These are phyloP conservation scores for Willisornis vidua DNA, from an alignment of 2,113 vertebrate species.

Conservation along the genomic window DNA sequence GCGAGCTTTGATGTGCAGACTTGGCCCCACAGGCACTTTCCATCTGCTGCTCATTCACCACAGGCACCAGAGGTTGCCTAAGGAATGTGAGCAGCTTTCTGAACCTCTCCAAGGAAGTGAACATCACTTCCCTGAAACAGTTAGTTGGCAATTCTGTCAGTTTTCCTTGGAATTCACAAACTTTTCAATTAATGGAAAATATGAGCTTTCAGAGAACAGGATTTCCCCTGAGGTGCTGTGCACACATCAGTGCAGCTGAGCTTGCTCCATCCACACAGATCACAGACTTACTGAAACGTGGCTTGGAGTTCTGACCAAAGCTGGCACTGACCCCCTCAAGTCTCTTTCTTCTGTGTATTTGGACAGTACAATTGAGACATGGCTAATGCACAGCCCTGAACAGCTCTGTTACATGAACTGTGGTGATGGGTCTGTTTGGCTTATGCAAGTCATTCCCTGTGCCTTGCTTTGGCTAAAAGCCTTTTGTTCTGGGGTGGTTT, in stretches of 20 bases:
- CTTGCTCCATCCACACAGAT: not conserved
- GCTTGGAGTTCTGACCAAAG: not conserved
- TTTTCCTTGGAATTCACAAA: not conserved
- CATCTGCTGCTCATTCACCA: not conserved
- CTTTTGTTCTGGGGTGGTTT: not conserved
- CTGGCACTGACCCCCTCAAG: not conserved
- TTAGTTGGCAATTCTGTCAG: not conserved
- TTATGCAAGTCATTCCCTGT: not conserved
- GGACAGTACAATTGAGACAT: accelerated
- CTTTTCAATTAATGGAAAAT: not conserved
- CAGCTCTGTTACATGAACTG: not conserved
- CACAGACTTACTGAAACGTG: not conserved
- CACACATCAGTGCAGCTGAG: not conserved
- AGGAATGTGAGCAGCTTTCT: not conserved
- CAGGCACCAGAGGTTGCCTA: not conserved
- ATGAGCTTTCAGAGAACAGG: not conserved
- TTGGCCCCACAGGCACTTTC: not conserved
- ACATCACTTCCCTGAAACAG: not conserved
- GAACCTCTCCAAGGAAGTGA: not conserved
- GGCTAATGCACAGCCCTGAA: not conserved
- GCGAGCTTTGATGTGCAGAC: not conserved
- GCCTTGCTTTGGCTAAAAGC: not conserved
- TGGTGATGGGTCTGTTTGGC: not conserved
- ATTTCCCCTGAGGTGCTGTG: not conserved
- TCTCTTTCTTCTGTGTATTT: not conserved